A percentile compares a stretch with the other conserved stretches of the same genome.
Evolutionary conservation across 35 echinoderm and acorn worm genomes (phyloP).

Genomic region (Acanthaster planci): DNA sequence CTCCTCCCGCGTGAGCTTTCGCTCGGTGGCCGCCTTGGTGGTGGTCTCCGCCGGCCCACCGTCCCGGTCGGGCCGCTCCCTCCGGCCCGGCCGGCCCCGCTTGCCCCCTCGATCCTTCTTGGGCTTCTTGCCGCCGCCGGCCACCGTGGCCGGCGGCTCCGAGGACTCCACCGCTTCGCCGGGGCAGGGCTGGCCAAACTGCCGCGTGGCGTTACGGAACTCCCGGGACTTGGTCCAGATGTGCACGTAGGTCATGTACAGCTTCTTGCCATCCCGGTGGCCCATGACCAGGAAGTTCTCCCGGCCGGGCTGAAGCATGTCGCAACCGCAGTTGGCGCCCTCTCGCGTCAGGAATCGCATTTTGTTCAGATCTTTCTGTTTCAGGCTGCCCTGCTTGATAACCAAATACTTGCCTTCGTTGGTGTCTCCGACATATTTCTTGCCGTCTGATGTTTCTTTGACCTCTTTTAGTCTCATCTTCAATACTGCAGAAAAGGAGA

Average conservation of each 20-base stretch:
- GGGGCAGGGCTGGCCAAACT: conserved; percentile 41
- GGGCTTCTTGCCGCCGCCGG: not conserved
- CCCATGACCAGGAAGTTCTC: conserved; percentile 83
- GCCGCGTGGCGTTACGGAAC: conserved; percentile 66
- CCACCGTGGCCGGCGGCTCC: conserved; percentile 16
- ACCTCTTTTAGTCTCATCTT: conserved; percentile 73
- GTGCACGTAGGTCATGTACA: conserved; percentile 88
- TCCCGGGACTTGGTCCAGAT: conserved; percentile 66
- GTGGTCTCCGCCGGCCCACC: not conserved
- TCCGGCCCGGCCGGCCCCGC: not conserved
- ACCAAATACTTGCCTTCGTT: conserved; percentile 41
- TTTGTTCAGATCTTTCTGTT: conserved; percentile 69
- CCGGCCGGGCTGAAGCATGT: conserved; percentile 63
- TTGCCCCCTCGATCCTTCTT: not conserved
- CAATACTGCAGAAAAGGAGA: conserved; percentile 45
- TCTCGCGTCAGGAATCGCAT: conserved; percentile 78
- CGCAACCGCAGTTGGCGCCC: conserved; percentile 85
- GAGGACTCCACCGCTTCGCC: conserved; percentile 40
- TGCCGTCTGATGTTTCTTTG: conserved; percentile 57
- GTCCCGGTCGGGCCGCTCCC: not conserved
- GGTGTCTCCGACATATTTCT: conserved; percentile 63
- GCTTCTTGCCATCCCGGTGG: conserved; percentile 72
- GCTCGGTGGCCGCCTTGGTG: conserved; percentile 3
- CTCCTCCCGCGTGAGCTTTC: conserved; percentile 36
- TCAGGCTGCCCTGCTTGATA: conserved; percentile 72